phyloP scores from a whole-genome alignment of 2,888 invertebrate species.

The Ectemnius cavifrons region DNA sequence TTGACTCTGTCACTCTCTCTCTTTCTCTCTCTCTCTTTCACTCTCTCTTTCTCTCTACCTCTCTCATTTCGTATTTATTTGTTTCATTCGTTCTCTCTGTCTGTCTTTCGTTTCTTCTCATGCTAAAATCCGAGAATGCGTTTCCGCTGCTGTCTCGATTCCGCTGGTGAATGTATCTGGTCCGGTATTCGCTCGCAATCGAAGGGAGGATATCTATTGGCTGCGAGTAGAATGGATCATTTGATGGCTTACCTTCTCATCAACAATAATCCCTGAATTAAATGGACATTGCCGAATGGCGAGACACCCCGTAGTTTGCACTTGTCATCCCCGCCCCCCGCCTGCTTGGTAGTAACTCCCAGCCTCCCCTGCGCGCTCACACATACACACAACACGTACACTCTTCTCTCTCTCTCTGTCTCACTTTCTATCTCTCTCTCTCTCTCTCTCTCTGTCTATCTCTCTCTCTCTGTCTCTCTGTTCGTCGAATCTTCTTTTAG shows the following conservation, averaged over 20 bases:
- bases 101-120: too few relatives aligned
- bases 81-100: background rate
- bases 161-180: too few relatives aligned
- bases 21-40: background rate
- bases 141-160: too few relatives aligned
- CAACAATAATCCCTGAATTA: conserved; percentile 69
- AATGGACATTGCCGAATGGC: conserved; percentile 76
- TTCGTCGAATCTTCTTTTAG: conserved; percentile 49
- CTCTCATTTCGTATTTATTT: background rate
- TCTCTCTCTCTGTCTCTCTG: conserved; percentile 28
- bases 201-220: conserved; percentile 10
- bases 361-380: conserved; percentile 29
- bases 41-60: background rate
- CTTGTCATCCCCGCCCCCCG: conserved; percentile 55
- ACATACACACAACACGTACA: too few relatives aligned
- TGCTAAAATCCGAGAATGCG: too few relatives aligned
- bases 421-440: background rate
- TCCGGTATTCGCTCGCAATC: too few relatives aligned
- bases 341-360: conserved; percentile 65
- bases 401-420: background rate
- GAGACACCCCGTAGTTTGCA: conserved; percentile 67
- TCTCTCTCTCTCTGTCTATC: conserved; percentile 16
- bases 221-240: conserved; percentile 44
- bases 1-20: background rate
- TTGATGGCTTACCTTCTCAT: conserved; percentile 61